Conservation (phyloP, 2,113 vertebrate genomes). For the Elgaria multicarinata region DNA sequence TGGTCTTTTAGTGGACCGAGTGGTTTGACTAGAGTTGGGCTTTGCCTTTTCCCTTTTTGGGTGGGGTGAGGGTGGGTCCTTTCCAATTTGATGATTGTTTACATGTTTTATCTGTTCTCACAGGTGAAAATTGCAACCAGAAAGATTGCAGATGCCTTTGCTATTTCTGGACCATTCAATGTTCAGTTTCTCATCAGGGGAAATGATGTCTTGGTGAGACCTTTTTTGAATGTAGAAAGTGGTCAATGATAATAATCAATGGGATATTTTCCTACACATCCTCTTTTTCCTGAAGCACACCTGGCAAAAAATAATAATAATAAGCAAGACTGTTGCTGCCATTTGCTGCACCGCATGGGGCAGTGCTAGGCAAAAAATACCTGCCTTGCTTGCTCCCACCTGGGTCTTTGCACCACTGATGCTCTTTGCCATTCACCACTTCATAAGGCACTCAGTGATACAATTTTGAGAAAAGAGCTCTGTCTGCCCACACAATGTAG, state of each 20-base stretch:
- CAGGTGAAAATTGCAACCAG: constrained; percentile 90
- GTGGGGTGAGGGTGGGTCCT: no score
- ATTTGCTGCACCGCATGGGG: not conserved
- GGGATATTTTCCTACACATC: not conserved
- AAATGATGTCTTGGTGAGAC: constrained; percentile 92
- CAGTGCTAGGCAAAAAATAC: not conserved
- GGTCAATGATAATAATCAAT: not conserved
- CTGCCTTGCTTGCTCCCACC: not conserved
- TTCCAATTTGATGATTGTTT: not conserved
- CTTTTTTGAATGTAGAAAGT: not conserved
- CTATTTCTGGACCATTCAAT: constrained; percentile 96
- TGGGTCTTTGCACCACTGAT: constrained; percentile 8
- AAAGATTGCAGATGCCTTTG: constrained; percentile 92
- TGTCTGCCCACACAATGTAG: not conserved
- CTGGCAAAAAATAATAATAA: not conserved
- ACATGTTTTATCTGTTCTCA: constrained; percentile 38
- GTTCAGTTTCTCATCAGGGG: constrained; percentile 94
- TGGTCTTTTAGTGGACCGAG: not conserved
- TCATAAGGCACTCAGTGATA: constrained; percentile 18
- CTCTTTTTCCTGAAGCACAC: constrained; percentile 2
- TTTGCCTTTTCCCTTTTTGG: not conserved
- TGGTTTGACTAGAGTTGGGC: not conserved
- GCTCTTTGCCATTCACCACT: constrained; percentile 28
- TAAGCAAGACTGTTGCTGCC: not conserved
- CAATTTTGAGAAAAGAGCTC: constrained; percentile 28